Conservation (phyloP, 64 coral and sea anemone species). For the Acropora tenuis region DNA sequence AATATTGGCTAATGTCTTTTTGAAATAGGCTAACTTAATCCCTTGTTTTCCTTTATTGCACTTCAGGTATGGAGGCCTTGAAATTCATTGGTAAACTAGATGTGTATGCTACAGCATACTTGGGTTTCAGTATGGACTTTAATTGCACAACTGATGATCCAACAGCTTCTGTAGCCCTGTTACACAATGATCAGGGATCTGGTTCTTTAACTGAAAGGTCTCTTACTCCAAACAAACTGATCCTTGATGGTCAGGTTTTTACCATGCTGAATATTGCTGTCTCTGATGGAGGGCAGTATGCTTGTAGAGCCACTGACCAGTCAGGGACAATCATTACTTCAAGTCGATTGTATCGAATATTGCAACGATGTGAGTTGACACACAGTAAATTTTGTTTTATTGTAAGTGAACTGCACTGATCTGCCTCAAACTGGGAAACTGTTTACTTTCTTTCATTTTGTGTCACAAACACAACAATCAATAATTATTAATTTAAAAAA, state of each 20-base stretch:
- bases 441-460: too few species aligned
- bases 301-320: slow-evolving; percentile 1
- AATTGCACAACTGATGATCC: slow-evolving; percentile 40
- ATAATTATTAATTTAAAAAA: too few species aligned
- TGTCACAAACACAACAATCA: too few species aligned
- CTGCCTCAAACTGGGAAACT: too few species aligned
- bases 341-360: too few species aligned
- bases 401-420: too few species aligned
- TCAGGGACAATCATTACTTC: neutral
- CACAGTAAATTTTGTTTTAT: too few species aligned
- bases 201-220: neutral
- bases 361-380: too few species aligned
- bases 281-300: neutral
- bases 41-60: neutral
- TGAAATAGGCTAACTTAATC: too few species aligned
- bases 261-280: neutral
- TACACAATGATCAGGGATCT: neutral
- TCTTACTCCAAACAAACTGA: neutral
- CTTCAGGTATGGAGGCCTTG: neutral
- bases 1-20: too few species aligned
- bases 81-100: neutral
- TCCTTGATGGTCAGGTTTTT: neutral
- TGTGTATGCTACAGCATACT: neutral
- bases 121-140: neutral
- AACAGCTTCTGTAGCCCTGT: slow-evolving; percentile 21